Conservation (phyloP, 2,113 vertebrate species). For the Lichenostomus cassidix region DNA sequence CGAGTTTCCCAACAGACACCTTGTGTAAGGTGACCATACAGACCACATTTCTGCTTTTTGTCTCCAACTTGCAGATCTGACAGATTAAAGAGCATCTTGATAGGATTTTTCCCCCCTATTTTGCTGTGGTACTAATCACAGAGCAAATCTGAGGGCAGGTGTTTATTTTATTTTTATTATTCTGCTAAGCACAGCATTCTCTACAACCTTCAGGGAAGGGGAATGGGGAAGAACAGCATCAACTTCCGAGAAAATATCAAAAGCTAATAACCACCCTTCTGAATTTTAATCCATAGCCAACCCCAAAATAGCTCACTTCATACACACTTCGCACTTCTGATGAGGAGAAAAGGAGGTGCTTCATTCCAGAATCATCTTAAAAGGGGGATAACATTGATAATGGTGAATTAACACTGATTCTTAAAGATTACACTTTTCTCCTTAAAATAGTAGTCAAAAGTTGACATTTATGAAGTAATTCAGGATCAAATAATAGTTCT, state of each 20-base stretch:
- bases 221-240: constrained; percentile 60
- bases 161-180: constrained; percentile 77
- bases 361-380: neutral
- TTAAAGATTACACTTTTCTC: neutral
- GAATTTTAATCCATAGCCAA: constrained; percentile 48
- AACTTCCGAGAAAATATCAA: constrained; percentile 69
- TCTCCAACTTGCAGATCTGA: neutral
- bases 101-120: neutral
- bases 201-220: constrained; percentile 80
- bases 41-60: neutral
- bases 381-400: neutral
- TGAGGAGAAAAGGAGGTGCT: neutral
- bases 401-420: neutral
- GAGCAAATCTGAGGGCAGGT: constrained; percentile 77
- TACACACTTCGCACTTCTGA: neutral
- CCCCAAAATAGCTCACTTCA: constrained; percentile 16
- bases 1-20: neutral
- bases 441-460: neutral
- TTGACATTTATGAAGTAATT: neutral
- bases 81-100: neutral
- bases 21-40: neutral
- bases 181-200: constrained; percentile 88
- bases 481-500: neutral
- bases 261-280: constrained; percentile 74
- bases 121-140: constrained; percentile 70